Conservation (phyloP, 2,797 vertebrate species). For the Meriones psammophilus region DNA sequence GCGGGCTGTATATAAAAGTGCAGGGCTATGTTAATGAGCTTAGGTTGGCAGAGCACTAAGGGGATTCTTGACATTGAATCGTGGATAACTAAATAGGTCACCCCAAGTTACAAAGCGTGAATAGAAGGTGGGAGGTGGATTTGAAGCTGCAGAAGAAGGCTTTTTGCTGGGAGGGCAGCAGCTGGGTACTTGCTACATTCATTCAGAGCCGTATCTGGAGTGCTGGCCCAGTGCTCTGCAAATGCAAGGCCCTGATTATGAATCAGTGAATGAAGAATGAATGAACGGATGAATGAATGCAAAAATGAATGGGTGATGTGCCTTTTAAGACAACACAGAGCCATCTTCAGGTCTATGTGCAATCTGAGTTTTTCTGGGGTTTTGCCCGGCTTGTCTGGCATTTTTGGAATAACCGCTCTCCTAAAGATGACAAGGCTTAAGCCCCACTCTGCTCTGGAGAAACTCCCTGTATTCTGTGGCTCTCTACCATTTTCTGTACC, state of each 20-base stretch:
- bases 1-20: slow-evolving; percentile 36
- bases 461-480: fast-evolving
- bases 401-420: no score
- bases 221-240: not conserved
- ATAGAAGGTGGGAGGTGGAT: not conserved
- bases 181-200: fast-evolving
- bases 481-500: not conserved
- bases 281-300: no score
- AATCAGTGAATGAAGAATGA: not conserved
- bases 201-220: not conserved
- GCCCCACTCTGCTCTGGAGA: not conserved
- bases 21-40: slow-evolving; percentile 70
- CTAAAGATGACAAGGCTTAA: fast-evolving
- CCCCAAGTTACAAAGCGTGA: not conserved
- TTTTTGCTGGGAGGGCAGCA: not conserved
- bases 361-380: not conserved
- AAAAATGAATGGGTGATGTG: fast-evolving
- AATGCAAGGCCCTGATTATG: not conserved
- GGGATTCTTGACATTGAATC: slow-evolving; percentile 66
- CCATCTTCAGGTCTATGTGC: not conserved
- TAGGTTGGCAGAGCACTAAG: slow-evolving; percentile 57
- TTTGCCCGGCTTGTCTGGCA: not conserved
- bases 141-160: not conserved
- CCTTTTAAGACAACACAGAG: not conserved
- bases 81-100: slow-evolving; percentile 64